Percentiles rank a stretch among this genome's conserved stretches.
These are phyloP conservation scores for Mesorhabditis spiculigera DNA, from an alignment of 2,888 invertebrate genomes.

Conservation along the genomic window DNA sequence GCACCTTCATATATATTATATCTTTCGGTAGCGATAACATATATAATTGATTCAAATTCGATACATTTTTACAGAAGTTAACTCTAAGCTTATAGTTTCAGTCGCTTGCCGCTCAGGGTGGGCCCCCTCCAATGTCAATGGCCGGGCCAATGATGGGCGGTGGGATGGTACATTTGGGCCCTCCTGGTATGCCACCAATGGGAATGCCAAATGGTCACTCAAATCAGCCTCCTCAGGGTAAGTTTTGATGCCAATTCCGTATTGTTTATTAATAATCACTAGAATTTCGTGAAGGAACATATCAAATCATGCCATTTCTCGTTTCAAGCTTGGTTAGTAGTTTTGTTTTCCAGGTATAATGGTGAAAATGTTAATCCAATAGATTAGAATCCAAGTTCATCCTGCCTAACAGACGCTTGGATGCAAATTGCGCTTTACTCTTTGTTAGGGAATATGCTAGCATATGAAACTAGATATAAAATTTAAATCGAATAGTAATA, in stretches of 20 bases:
- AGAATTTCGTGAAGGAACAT: too few relatives aligned
- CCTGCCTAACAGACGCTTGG: not conserved
- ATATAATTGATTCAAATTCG: too few relatives aligned
- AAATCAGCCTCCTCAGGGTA: not conserved
- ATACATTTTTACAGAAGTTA: too few relatives aligned
- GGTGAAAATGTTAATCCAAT: not conserved
- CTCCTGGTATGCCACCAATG: not conserved
- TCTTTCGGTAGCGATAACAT: too few relatives aligned
- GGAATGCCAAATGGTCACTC: conserved; percentile 2
- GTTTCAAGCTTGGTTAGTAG: too few relatives aligned
- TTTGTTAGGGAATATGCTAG: too few relatives aligned
- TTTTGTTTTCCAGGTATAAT: not conserved
- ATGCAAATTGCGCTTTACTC: not conserved
- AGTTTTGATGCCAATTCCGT: too few relatives aligned
- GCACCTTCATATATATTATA: too few relatives aligned
- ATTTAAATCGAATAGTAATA: too few relatives aligned
- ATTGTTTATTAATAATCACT: too few relatives aligned
- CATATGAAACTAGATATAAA: too few relatives aligned
- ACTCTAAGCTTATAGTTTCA: not conserved
- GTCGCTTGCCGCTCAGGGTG: not conserved
- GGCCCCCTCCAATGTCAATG: conserved; percentile 1
- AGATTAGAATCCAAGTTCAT: conserved; percentile 1
- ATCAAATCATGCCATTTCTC: too few relatives aligned
- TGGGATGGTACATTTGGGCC: conserved; percentile 3
- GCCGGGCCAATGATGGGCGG: not conserved